These are phyloP conservation scores for Capitulum mitella DNA, from an alignment of 2,888 invertebrate species.

Conservation along the genomic window DNA sequence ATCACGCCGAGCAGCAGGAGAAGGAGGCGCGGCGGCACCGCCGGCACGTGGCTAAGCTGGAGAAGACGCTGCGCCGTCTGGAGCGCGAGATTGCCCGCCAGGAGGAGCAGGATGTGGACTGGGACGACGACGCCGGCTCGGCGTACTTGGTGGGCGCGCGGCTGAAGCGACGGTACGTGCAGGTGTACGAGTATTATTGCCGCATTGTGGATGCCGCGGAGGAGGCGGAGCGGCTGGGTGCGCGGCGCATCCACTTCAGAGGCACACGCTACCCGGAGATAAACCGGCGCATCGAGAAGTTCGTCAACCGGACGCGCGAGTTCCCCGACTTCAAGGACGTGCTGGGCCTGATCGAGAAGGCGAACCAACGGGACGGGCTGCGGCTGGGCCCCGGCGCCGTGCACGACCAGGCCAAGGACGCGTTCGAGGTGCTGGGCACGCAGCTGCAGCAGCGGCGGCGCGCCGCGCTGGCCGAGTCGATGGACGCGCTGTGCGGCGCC, in stretches of 20 bases:
- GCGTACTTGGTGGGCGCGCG: not conserved
- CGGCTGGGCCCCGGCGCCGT: slow-evolving; percentile 36
- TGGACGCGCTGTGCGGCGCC: slow-evolving; percentile 51
- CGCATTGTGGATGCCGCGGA: not conserved
- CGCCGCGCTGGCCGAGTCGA: slow-evolving; percentile 48
- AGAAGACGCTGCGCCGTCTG: slow-evolving; percentile 19
- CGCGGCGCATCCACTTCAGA: slow-evolving; percentile 39
- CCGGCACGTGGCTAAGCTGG: not conserved
- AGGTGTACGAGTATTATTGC: slow-evolving; percentile 1
- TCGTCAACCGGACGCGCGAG: slow-evolving; percentile 44
- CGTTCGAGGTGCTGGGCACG: slow-evolving; percentile 59
- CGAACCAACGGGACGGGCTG: slow-evolving; percentile 41
- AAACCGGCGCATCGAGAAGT: slow-evolving; percentile 44
- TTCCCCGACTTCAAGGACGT: slow-evolving; percentile 49
- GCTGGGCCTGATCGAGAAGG: slow-evolving; percentile 41
- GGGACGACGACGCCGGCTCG: not conserved
- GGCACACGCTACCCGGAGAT: slow-evolving; percentile 52
- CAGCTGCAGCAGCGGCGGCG: slow-evolving; percentile 57
- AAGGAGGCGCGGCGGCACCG: not conserved
- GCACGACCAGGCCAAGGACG: slow-evolving; percentile 49
- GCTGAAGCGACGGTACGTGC: slow-evolving; percentile 11
- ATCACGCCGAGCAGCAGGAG: not conserved
- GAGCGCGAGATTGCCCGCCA: slow-evolving; percentile 7
- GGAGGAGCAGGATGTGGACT: slow-evolving; percentile 8
- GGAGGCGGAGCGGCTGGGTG: not conserved